Evolutionary conservation across 2,888 invertebrate genomes (phyloP).

Genomic region (Ashinkailepas kermadecensis): DNA sequence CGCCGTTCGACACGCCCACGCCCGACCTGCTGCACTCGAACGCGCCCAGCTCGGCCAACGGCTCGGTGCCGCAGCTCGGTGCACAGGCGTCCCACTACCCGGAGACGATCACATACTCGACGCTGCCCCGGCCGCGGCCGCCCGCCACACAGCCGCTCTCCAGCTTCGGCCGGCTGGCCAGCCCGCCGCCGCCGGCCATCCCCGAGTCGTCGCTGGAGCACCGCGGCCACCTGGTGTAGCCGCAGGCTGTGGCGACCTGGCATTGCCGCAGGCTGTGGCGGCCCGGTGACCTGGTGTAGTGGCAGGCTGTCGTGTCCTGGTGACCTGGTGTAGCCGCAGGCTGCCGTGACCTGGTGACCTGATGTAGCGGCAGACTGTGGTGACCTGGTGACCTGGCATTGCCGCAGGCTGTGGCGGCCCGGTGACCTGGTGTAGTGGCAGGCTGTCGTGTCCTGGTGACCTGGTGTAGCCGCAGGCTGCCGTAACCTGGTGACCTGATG

Average conservation of each 20-base stretch:
- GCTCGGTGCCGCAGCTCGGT: background rate
- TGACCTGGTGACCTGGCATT: background rate
- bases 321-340: background rate
- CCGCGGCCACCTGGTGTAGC: constrained; percentile 15
- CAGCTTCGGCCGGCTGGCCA: constrained; percentile 8
- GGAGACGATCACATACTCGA: background rate
- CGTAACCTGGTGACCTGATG: background rate
- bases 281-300: no score
- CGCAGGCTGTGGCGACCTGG: background rate
- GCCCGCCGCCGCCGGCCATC: background rate
- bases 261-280: background rate
- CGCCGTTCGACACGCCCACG: constrained; percentile 75
- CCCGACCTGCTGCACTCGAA: constrained; percentile 68
- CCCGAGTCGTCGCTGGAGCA: background rate
- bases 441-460: constrained; percentile 45
- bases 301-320: background rate
- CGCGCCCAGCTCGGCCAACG: constrained; percentile 60
- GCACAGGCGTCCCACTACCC: background rate
- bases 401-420: background rate
- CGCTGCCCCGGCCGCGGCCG: constrained; percentile 12
- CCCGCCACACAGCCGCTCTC: background rate
- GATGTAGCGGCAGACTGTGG: background rate
- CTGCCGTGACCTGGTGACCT: no score
- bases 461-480: constrained; percentile 52
- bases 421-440: background rate